Base-by-base conservation (phyloP, 2,797 vertebrate species). In the Diglossa cyanea region DNA sequence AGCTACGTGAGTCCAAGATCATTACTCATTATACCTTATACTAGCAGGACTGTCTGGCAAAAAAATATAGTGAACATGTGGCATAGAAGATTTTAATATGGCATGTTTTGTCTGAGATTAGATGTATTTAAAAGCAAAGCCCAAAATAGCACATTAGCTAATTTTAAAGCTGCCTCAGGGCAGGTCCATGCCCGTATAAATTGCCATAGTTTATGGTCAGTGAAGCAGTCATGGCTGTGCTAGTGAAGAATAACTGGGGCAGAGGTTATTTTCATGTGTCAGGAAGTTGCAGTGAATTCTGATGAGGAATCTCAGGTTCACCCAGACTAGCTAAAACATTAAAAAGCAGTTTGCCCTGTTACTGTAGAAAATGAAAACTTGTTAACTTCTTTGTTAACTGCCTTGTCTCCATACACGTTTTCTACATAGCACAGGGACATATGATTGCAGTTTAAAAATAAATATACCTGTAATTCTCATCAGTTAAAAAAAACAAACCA, bases 181-280 rank as follows among this genome's bases (percentile, higher is more conserved):
- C 84, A 73, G 42, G 78, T 77, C 78, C 18, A 1, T 91, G 70
- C 40, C 84, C 33, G 18, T 33, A 37, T 58, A 73, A 78, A 84
- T 92, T 81, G 80, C 75, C 57, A 1, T 63, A 62, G 53, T 71
- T 85, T 81, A 10, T 40, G 81, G 76, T 65, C 73, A 75, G 54
- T 47, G 86, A 88, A 75, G 88, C 80, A 90, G 80, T 91, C 25
- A 4, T 73, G 67, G 54, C 51, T 92, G 70, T 81, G 51, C 44
- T 70, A 10, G 80, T 72, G 57, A 57, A 60, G 63, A 91, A 42
- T 78, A 75, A 75, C 63, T 10, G 4, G 80, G 68, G 57, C 82
- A 92, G 66, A 86, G 92, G 81, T 87, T 82, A 71, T 93, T 94
- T 94, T 94, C 40, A 63, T 72, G 37, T 93, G 84, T 96, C 72